Percentiles rank a stretch among this genome's conserved stretches.
Evolutionary conservation across 2,113 vertebrate species (phyloP).

Genomic region (Rhinopithecus roxellana): DNA sequence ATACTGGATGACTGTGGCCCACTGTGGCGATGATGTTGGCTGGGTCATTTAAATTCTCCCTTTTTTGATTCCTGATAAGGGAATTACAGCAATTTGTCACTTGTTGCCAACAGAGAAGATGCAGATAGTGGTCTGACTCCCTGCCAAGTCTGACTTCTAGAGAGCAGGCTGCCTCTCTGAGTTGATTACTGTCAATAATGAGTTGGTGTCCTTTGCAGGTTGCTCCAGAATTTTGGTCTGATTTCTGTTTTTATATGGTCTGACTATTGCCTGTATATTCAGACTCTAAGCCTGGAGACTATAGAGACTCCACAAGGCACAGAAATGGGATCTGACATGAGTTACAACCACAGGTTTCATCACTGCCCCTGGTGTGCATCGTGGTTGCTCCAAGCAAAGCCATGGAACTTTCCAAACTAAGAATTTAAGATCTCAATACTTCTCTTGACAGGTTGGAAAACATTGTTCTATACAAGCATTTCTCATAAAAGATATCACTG

Average conservation of each 20-base stretch:
- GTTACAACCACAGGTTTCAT: background rate
- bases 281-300: background rate
- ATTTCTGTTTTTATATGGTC: background rate
- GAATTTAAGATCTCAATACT: background rate
- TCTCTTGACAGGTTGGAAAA: background rate
- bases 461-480: background rate
- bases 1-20: background rate
- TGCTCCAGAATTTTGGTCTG: background rate
- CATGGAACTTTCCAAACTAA: background rate
- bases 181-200: background rate
- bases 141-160: background rate
- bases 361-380: rapidly evolving
- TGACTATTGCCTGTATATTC: background rate
- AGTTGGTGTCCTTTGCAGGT: background rate
- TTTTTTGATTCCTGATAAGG: background rate
- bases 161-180: background rate
- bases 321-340: background rate
- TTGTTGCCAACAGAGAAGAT: background rate
- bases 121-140: background rate
- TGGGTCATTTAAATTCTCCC: background rate
- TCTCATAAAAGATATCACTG: background rate
- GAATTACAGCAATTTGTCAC: background rate
- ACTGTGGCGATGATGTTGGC: background rate
- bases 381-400: background rate
- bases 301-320: background rate